These are phyloP conservation scores for Neodiprion virginianus DNA, from an alignment of 1,140 invertebrate species.

Conservation along the genomic window DNA sequence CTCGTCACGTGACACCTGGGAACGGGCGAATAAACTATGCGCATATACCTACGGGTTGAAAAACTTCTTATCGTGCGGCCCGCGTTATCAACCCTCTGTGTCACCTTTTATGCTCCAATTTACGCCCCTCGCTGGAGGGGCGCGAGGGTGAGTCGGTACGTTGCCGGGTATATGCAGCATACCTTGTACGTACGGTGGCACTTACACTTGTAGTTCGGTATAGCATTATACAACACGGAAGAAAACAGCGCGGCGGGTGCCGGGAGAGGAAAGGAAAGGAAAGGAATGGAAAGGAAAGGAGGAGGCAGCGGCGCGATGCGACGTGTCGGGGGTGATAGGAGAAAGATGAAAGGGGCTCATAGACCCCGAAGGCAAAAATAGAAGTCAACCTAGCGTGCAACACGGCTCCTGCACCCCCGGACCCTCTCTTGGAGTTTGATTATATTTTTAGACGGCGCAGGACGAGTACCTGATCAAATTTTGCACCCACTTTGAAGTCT, in stretches of 20 bases:
- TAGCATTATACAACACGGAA: not conserved
- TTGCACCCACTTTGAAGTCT: conserved; percentile 2
- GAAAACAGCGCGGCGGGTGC: conserved; percentile 12
- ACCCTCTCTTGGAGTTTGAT: conserved; percentile 2
- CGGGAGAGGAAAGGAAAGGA: not conserved
- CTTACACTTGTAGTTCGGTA: not conserved
- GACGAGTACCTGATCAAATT: conserved; percentile 9
- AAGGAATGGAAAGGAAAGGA: not conserved
- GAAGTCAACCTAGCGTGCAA: conserved; percentile 5
- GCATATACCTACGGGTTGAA: too few relatives aligned
- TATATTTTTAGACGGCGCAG: conserved; percentile 4
- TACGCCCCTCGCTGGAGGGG: conserved; percentile 32
- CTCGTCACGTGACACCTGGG: not conserved
- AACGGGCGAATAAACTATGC: too few relatives aligned
- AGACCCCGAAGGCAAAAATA: conserved; percentile 29
- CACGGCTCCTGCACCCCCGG: not conserved
- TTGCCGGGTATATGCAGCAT: not conserved
- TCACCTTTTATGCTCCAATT: conserved; percentile 51
- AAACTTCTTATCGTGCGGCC: conserved; percentile 34
- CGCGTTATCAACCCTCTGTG: conserved; percentile 42
- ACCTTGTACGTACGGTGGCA: too few relatives aligned
- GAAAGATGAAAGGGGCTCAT: conserved; percentile 42
- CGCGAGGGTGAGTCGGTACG: conserved; percentile 18
- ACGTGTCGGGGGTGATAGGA: conserved; percentile 14
- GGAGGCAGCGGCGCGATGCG: not conserved